Evolutionary conservation across 2,888 invertebrate genomes (phyloP).

Genomic region (Steromphala cineraria): DNA sequence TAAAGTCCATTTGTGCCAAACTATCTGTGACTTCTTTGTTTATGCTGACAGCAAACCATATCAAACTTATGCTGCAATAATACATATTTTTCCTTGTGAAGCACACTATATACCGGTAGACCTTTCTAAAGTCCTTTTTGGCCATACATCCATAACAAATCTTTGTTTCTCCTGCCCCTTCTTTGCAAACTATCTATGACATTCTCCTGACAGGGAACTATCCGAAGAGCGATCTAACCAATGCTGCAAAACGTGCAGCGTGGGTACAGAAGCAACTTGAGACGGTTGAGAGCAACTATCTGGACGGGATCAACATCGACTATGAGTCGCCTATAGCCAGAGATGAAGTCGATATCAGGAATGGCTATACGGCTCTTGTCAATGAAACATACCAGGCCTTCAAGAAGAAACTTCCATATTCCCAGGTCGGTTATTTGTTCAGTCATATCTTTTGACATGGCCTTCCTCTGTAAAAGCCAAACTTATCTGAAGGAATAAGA

Average conservation of each 20-base stretch:
- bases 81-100: too few relatives aligned
- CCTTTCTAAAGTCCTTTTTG: too few relatives aligned
- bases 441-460: too few relatives aligned
- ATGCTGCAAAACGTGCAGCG: constrained; percentile 41
- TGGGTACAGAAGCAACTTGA: constrained; percentile 66
- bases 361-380: constrained; percentile 69
- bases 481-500: too few relatives aligned
- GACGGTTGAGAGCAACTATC: constrained; percentile 53
- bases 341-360: constrained; percentile 44
- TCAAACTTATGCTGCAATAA: too few relatives aligned
- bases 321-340: constrained; percentile 70
- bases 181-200: not conserved
- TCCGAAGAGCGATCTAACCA: constrained; percentile 49
- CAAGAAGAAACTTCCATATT: constrained; percentile 52
- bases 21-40: too few relatives aligned
- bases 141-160: too few relatives aligned
- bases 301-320: constrained; percentile 75
- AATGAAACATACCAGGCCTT: constrained; percentile 63
- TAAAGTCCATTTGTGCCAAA: too few relatives aligned
- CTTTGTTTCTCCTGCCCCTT: too few relatives aligned
- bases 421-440: constrained; percentile 57
- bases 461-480: too few relatives aligned
- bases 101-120: too few relatives aligned
- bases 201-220: constrained; percentile 47
- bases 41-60: too few relatives aligned